Evolutionary conservation across 2,888 invertebrate genomes (phyloP).

Genomic region (Philereme transversata): DNA sequence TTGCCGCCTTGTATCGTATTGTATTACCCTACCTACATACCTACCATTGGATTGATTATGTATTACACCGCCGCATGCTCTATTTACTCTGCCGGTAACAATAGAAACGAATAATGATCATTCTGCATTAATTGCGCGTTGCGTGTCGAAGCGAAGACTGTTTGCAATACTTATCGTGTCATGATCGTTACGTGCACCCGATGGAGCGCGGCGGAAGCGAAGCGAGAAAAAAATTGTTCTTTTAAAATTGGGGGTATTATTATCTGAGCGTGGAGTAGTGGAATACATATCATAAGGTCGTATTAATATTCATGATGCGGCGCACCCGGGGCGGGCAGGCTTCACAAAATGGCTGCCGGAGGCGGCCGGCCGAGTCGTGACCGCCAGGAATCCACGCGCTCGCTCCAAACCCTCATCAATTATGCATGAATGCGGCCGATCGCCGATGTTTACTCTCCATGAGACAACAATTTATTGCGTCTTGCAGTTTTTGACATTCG

Average conservation of each 20-base stretch:
- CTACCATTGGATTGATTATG: constrained; percentile 68
- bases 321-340: constrained; percentile 68
- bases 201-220: constrained; percentile 62
- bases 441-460: constrained; percentile 80
- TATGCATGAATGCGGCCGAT: constrained; percentile 82
- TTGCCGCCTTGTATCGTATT: constrained; percentile 60
- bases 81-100: constrained; percentile 74
- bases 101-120: constrained; percentile 77
- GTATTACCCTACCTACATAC: constrained; percentile 39
- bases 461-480: constrained; percentile 81
- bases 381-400: constrained; percentile 79
- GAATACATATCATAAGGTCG: constrained; percentile 59
- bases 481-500: constrained; percentile 81
- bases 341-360: constrained; percentile 81
- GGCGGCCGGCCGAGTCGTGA: constrained; percentile 75
- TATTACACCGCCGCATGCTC: constrained; percentile 73
- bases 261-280: constrained; percentile 45
- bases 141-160: constrained; percentile 61
- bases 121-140: constrained; percentile 72
- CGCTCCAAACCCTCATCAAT: constrained; percentile 79
- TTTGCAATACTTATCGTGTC: constrained; percentile 62
- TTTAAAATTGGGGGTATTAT: constrained; percentile 50
- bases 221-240: constrained; percentile 45
- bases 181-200: constrained; percentile 61
- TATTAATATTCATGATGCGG: constrained; percentile 74